Base-by-base conservation (phyloP, 2,113 vertebrate species). In the Pedetes capensis region DNA sequence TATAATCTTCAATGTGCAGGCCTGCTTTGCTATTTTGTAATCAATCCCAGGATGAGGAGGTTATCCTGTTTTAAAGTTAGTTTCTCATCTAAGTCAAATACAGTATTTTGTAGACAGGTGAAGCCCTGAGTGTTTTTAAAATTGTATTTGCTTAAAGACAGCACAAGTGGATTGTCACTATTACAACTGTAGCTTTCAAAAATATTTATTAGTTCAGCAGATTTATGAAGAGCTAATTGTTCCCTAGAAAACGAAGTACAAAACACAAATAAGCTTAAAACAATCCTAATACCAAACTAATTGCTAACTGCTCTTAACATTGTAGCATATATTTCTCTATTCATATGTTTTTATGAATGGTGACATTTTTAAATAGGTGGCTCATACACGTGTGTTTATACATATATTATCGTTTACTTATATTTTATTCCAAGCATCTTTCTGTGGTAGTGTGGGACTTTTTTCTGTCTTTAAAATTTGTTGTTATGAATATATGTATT, bases 191-290 rank as follows among this genome's bases (percentile, higher is more conserved):
- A 49, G n/a, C 61, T 68, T 90, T 80, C 29, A 39, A 76, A 89
- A 88, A 39, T 63, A 57, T 66, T 89, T 72, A 69, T 63, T 64
- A 79, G 64, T 29, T 71, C 59, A 94, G 55, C 44, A 92, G 55
- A 63, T 64, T 91, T 11, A 29, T 68, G 86, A 69, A 86, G 51
- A 64, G 68, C 51, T 68, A 82, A 76, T 93, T 82, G 16, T n/a
- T 93, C 79, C 34, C 55, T 25, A n/a, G 72, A 71, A 69, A 89
- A 96, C 7, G 29, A 49, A 83, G 20, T 17, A 66, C 49, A 79
- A 80, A 79, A 68, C 47, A 90, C n/a, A 85, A 91, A 68, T 51
- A 76, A 96, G 87, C n/a, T 22, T 42, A 63, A 92, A 95, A 92
- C 42, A 63, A 71, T 75, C 22, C 2, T 37, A 69, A 80, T 59